Percentiles rank a stretch among this genome's conserved stretches.
phyloP scores from a whole-genome alignment of 2,797 vertebrate genomes.

The Pipistrellus kuhlii region DNA sequence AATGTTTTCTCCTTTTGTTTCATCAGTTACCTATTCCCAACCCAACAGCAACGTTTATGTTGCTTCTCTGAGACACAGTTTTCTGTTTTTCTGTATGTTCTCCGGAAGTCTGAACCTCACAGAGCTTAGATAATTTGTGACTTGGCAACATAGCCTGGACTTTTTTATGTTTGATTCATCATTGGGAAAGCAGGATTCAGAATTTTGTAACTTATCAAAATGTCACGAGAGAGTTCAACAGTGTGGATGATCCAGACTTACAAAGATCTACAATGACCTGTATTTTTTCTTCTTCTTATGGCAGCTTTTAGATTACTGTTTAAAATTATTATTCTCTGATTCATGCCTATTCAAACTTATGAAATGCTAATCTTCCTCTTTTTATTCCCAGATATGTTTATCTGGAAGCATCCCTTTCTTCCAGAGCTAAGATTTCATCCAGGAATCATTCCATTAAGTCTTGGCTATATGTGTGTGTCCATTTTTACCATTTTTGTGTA shows the following conservation, averaged over 20 bases:
- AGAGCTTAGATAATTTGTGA: slow-evolving; percentile 9
- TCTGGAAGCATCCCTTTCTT: slow-evolving; percentile 11
- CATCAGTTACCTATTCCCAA: background rate
- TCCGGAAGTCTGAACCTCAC: slow-evolving; percentile 43
- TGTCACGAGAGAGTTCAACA: background rate
- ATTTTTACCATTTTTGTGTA: background rate
- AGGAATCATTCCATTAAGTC: background rate
- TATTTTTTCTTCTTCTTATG: background rate
- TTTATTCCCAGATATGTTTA: background rate
- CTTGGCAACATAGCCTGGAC: background rate
- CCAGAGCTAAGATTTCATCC: background rate
- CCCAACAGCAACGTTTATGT: background rate
- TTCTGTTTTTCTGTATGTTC: background rate
- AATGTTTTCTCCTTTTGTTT: background rate
- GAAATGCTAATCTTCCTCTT: background rate
- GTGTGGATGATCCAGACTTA: background rate
- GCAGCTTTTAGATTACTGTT: background rate
- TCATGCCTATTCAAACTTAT: slow-evolving; percentile 18
- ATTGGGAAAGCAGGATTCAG: background rate
- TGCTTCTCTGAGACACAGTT: background rate
- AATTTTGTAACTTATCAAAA: slow-evolving; percentile 47
- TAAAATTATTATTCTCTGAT: slow-evolving; percentile 11
- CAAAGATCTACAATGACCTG: background rate
- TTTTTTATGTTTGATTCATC: slow-evolving; percentile 11
- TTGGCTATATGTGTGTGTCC: background rate